A percentile compares a stretch with the other conserved stretches of the same genome.
These are phyloP conservation scores for Chrysolophus pictus DNA, from an alignment of 2,797 vertebrate genomes.

Conservation along the genomic window DNA sequence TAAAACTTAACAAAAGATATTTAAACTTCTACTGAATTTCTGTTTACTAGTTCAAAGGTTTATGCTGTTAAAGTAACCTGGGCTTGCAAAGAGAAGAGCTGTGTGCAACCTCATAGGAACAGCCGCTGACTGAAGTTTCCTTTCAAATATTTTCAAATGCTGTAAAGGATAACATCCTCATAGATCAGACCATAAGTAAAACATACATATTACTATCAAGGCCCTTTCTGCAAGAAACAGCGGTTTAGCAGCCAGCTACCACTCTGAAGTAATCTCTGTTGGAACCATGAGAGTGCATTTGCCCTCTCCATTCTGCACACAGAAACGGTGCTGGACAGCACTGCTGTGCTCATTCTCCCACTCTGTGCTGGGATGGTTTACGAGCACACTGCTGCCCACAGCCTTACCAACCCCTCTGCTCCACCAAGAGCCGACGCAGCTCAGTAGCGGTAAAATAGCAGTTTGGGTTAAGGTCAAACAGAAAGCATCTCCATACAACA, in stretches of 20 bases:
- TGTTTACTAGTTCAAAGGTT: constrained; percentile 16
- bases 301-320: neutral
- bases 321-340: neutral
- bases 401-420: neutral
- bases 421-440: neutral
- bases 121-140: neutral
- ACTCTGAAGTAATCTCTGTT: rapidly evolving
- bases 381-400: neutral
- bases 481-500: neutral
- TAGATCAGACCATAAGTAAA: neutral
- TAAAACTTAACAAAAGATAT: constrained; percentile 37
- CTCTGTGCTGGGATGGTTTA: rapidly evolving
- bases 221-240: neutral
- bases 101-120: neutral
- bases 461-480: neutral
- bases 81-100: constrained; percentile 1
- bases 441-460: neutral
- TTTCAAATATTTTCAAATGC: neutral
- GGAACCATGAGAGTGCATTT: rapidly evolving
- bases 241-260: neutral
- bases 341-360: neutral
- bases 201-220: neutral
- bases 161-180: neutral
- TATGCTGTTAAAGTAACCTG: constrained; percentile 9
- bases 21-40: constrained; percentile 54